These are phyloP conservation scores for Episyrphus balteatus DNA, from an alignment of 1,140 invertebrate species.

Conservation along the genomic window DNA sequence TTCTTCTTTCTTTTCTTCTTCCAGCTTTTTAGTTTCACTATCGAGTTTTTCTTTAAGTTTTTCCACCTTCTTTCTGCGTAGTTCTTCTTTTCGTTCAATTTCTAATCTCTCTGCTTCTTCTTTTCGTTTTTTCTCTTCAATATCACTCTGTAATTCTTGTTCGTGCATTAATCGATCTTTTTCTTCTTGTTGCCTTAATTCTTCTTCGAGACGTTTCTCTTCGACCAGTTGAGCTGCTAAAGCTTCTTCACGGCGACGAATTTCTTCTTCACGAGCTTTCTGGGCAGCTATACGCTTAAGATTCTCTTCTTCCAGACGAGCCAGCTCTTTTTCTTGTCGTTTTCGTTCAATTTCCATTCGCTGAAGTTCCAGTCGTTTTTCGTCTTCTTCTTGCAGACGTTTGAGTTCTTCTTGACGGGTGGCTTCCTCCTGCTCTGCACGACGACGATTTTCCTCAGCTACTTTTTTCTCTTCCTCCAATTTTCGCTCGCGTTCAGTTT, in stretches of 20 bases:
- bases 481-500: conserved; percentile 20
- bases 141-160: conserved; percentile 3
- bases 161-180: conserved; percentile 20
- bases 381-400: conserved; percentile 15
- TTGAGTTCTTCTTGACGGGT: conserved; percentile 18
- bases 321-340: conserved; percentile 20
- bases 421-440: conserved; percentile 15
- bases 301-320: conserved; percentile 22
- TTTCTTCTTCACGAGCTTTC: conserved; percentile 15
- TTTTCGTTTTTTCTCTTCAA: conserved; percentile 18
- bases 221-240: conserved; percentile 4
- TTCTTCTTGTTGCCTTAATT: conserved; percentile 16
- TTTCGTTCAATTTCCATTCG: conserved; percentile 17
- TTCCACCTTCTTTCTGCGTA: conserved; percentile 10
- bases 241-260: conserved; percentile 15
- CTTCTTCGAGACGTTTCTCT: conserved; percentile 15
- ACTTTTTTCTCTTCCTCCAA: conserved; percentile 14
- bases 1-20: conserved; percentile 9
- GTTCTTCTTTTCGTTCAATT: conserved; percentile 16
- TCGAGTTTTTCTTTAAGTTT: conserved; percentile 12
- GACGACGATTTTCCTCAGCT: background rate
- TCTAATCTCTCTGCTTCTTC: conserved; percentile 10
- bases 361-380: conserved; percentile 20
- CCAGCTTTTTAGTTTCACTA: conserved; percentile 13
- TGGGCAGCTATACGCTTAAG: conserved; percentile 23